Base-by-base conservation (phyloP, 2,113 vertebrate species). In the Pterophyllum scalare region DNA sequence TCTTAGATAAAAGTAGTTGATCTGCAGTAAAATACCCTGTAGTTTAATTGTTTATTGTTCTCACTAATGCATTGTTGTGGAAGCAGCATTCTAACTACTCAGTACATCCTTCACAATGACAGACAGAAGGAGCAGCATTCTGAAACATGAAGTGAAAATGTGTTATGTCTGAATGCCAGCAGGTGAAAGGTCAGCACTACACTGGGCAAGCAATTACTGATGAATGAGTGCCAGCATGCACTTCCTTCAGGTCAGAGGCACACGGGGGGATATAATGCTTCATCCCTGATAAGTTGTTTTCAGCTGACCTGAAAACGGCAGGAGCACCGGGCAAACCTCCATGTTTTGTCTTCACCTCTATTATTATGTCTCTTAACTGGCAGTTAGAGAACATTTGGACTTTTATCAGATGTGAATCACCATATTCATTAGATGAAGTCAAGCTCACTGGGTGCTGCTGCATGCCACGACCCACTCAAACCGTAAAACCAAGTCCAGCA, bases 131-230 rank as follows among this genome's bases (percentile, higher is more conserved):
- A 60, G 10, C 31, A 33, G 59, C 77, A 19, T 7, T 26, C 28
- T 20, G 67, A 54, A 65, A 43, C 70, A 72, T 31, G 17, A 72
- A 59, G 64, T 4, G 17, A 28, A 28, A 8, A 3, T 2, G 38
- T 59, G 76, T 52, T 79, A 28, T 31, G n/a, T 49, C 80, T 87
- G 87, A 83, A 88, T 77, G 88, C 77, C 62, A 38, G 38, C 61
- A 35, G 83, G 87, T 86, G 62, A 77, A n/a, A 87, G 83, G 89
- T 87, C 84, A 80, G n/a, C 22, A 6, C 77, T 24, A 67, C 82
- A 62, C 83, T 22, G 65, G 88, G n/a, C 4, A 14, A 83, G 88
- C 77, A 81, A 88, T 83, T 85, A 85, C 83, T 6, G 85, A 81
- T 83, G 85, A 92, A 89, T 86, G 81, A 82, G 62, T 58, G 62